These are phyloP conservation scores for Galerucella pusilla DNA, from an alignment of 2,888 invertebrate species.

Conservation along the genomic window DNA sequence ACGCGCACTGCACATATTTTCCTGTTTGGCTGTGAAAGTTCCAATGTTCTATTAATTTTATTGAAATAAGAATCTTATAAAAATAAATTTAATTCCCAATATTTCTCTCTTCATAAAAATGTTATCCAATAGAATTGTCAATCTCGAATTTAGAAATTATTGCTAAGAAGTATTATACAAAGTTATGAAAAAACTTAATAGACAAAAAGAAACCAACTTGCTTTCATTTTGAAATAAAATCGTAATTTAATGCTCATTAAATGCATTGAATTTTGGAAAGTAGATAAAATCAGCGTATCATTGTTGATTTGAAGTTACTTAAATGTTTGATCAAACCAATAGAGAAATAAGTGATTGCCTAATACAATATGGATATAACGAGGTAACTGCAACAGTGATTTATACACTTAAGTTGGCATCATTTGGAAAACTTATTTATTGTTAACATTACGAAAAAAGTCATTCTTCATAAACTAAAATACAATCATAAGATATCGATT, in stretches of 20 bases:
- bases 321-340: constrained; percentile 33
- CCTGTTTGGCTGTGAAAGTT: too few species aligned
- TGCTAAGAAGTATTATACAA: constrained; percentile 14
- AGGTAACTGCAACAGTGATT: not conserved
- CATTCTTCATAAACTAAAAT: too few species aligned
- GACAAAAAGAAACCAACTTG: constrained; percentile 39
- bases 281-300: constrained; percentile 47
- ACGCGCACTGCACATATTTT: too few species aligned
- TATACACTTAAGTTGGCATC: not conserved
- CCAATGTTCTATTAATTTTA: too few species aligned
- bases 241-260: constrained; percentile 51
- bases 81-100: too few species aligned
- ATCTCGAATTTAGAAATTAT: not conserved
- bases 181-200: constrained; percentile 39
- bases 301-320: constrained; percentile 41
- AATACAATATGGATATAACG: constrained; percentile 9
- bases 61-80: too few species aligned
- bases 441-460: too few species aligned
- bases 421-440: too few species aligned
- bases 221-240: constrained; percentile 50
- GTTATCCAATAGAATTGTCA: too few species aligned
- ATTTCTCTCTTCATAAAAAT: too few species aligned
- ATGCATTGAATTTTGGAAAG: constrained; percentile 49
- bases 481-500: too few species aligned
- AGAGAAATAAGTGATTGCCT: constrained; percentile 17